Base-by-base conservation (phyloP, 2,888 invertebrate species). In the Cabera pusaria region DNA sequence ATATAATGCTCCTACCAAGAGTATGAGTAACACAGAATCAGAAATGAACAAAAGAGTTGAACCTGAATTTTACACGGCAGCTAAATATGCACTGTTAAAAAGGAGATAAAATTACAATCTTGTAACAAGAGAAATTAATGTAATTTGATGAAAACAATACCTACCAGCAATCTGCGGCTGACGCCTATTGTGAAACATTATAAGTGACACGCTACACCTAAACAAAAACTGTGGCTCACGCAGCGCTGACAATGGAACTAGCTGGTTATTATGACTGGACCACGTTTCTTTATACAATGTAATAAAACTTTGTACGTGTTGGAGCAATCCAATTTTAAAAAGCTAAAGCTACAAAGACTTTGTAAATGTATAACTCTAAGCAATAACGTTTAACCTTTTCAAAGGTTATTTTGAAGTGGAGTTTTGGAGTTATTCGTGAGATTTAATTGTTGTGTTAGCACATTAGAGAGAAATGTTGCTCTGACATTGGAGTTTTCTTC, bases 181-280 rank as follows among this genome's bases (percentile, higher is more conserved):
- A 54, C 57, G 51, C 60, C 59, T 59, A 66, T 59, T 56, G 60
- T 62, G 47, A 56, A 59, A 54, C 56, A 66, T 65, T 22, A 26
- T 34, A 28, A n/a, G 62, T 64, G 51, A 58, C 68, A 68, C 64
- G 68, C 63, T 64, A 52, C 63, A 64, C 59, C 47, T 52, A 64
- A 69, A 73, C 69, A 78, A 79, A 72, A 69, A 59, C 63, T 52
- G 58, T 41, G 59, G 64, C 32, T 40, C 60, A 64, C 49, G 56
- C 44, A 49, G 53, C 20, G 24, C 39, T 58, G 66, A 70, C 68
- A 72, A 74, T 69, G 58, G 59, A 37, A 32, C 37, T 29, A 49
- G 49, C 36, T 63, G 42, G 29, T 41, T 37, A 33, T 51, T 55
- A 39, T 57, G 55, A 47, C 52, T 49, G 39, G 42, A 43, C 35